These are phyloP conservation scores for Anoplophora glabripennis DNA, from an alignment of 1,140 invertebrate species.

Conservation along the genomic window DNA sequence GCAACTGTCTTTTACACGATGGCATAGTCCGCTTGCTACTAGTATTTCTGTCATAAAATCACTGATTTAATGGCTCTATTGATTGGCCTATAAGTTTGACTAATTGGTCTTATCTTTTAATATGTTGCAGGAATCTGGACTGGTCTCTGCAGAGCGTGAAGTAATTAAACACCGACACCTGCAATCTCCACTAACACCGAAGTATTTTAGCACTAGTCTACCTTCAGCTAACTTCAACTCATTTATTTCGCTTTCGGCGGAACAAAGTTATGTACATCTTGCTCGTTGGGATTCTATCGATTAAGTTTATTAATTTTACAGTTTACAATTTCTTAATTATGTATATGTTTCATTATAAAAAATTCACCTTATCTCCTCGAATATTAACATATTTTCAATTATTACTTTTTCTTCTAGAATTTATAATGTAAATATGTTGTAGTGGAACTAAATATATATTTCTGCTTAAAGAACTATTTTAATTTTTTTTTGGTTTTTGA, in stretches of 20 bases:
- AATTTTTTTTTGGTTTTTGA: not conserved
- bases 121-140: constrained; percentile 58
- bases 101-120: constrained; percentile 1
- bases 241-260: constrained; percentile 53
- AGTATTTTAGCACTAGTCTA: constrained; percentile 46
- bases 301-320: not conserved
- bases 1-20: not conserved
- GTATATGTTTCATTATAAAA: not conserved
- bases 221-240: constrained; percentile 55
- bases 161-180: constrained; percentile 66
- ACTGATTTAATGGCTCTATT: no score
- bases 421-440: constrained; percentile 16
- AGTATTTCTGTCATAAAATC: constrained; percentile 3
- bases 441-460: constrained; percentile 3
- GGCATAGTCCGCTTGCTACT: not conserved
- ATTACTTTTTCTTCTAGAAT: constrained; percentile 5
- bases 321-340: constrained; percentile 5
- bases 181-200: constrained; percentile 60
- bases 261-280: not conserved
- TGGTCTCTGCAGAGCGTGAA: constrained; percentile 63
- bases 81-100: no score
- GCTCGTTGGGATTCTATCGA: constrained; percentile 8
- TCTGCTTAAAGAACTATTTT: no score
- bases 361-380: not conserved
- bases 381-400: not conserved